Evolutionary conservation across 2,113 vertebrate species (phyloP), one percentile per base, ranked within the genome.

Genomic region (Halcyon senegalensis): DNA sequence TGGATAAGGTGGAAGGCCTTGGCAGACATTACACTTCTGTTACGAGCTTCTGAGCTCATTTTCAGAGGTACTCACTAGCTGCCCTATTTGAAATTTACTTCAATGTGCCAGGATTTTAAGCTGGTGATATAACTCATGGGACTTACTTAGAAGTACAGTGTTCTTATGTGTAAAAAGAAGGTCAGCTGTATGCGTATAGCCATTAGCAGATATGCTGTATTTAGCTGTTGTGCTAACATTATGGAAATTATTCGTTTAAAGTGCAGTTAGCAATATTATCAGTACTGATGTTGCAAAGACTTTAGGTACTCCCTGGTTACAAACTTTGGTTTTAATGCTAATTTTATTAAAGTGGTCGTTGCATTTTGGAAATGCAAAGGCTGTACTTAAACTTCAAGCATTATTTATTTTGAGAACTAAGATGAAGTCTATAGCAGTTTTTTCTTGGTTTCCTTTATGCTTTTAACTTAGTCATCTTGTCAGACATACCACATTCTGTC

Each of bases 191-290:
- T 68, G 33, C 70, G 56, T 12, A 81, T 21, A 79, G 28, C 33
- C 15, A 64, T 82, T 93, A 90, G 48, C 27, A 76, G 66, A 87
- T 91, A 73, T 8, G 43, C 58, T 79, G 16, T 79, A 73, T 80
- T 89, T 87, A 83, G 87, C 37, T 66, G 58, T 91, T 94, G 66
- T 69, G 77, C 76, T 91, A 87, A 83, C 81, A 39, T 93, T 89
- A 84, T 94, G 93, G 75, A 93, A 95, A 84, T 89, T 43, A 82
- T 13, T 92, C 1, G 15, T 96, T 95, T 95, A 60, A 96, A 94
- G 74, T 73, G 50, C 58, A 23, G 93, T 92, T 96, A 93, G 68
- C 73, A 48, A 13, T 84, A 72, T 75, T 91, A 86, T 19, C 73
- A 51, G 10, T 81, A 48, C 72, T 87, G 84, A 82, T 95, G 51